Evolutionary conservation across 2,888 invertebrate genomes (phyloP).

Genomic region (Rhingia rostrata): DNA sequence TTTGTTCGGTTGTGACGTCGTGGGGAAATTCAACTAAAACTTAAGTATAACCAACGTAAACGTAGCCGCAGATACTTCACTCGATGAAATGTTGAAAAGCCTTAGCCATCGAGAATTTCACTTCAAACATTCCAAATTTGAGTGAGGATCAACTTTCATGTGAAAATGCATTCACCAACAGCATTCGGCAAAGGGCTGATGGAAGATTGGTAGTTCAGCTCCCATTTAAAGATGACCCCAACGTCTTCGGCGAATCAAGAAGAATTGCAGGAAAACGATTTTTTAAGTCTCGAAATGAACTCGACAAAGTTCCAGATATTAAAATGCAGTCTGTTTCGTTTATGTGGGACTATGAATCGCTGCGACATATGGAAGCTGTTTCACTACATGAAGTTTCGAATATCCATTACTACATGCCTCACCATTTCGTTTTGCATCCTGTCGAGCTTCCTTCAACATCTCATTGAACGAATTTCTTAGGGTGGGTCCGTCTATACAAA

Average conservation of each 20-base stretch:
- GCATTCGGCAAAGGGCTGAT: constrained; percentile 7
- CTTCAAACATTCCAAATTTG: constrained; percentile 20
- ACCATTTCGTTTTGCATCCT: constrained; percentile 41
- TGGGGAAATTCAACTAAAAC: constrained; percentile 15
- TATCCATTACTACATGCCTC: constrained; percentile 30
- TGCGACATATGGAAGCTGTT: constrained; percentile 35
- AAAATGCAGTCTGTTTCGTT: constrained; percentile 26
- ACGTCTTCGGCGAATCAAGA: constrained; percentile 41
- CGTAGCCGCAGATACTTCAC: not conserved
- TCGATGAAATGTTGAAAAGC: too few relatives aligned
- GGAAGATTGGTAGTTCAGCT: constrained; percentile 24
- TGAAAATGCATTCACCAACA: constrained; percentile 6
- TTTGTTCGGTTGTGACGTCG: constrained; percentile 40
- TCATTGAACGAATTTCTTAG: constrained; percentile 52
- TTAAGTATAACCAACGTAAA: not conserved
- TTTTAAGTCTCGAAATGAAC: constrained; percentile 19
- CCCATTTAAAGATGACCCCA: constrained; percentile 48
- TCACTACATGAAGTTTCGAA: constrained; percentile 7
- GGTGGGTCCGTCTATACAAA: constrained; percentile 64
- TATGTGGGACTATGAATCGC: constrained; percentile 34
- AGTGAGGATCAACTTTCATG: constrained; percentile 21
- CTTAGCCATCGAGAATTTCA: too few relatives aligned
- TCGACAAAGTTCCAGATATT: constrained; percentile 20
- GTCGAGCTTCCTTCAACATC: constrained; percentile 25
- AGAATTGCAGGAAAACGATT: constrained; percentile 35